Conservation (phyloP, 2,113 vertebrate genomes). For the Rostratula benghalensis region DNA sequence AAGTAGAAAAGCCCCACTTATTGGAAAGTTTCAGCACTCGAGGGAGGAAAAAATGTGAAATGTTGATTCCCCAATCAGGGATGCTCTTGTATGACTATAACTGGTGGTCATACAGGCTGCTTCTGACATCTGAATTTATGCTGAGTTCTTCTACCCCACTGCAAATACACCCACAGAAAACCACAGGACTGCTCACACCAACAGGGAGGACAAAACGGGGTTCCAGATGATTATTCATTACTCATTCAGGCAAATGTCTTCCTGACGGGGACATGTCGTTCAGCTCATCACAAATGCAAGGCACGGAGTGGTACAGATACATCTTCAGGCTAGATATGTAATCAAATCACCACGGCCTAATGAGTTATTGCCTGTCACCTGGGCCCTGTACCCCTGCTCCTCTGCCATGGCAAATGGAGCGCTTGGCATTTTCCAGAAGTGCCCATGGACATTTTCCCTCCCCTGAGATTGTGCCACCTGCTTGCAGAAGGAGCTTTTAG, state of each 20-base stretch:
- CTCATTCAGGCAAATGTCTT: background rate
- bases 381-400: background rate
- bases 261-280: background rate
- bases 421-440: background rate
- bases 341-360: background rate
- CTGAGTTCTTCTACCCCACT: background rate
- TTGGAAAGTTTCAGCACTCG: background rate
- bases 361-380: background rate
- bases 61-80: background rate
- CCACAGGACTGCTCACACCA: background rate
- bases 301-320: background rate
- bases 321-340: background rate
- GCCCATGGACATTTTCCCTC: background rate
- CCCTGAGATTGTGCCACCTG: background rate
- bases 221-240: background rate
- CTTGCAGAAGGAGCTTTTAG: background rate
- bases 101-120: background rate
- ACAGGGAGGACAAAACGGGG: background rate
- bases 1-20: background rate
- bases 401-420: background rate
- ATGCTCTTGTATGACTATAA: background rate
- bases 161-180: background rate
- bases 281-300: background rate
- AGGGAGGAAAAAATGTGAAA: background rate
- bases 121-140: fast-evolving